Evolutionary conservation across 2,888 invertebrate genomes (phyloP), one percentile per base, ranked within the genome.

Genomic region (Drosophila melanocephala): DNA sequence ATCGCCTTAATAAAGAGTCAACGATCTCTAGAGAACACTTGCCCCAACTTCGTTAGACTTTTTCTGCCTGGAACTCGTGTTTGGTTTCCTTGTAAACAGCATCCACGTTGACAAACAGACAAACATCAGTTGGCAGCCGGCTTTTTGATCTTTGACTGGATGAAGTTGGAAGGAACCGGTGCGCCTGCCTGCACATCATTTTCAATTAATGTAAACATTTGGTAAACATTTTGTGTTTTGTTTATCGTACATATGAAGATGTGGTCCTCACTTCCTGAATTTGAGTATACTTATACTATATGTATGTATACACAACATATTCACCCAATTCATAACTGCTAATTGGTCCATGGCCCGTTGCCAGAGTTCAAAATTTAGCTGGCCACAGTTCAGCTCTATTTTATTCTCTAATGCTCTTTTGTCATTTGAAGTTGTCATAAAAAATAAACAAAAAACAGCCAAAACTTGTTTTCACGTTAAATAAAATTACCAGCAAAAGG

Each of bases 391-490:
- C 79, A 85, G 56, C 58, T 32, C 28, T 30, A 39, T 39, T 59
- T 59, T 42, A 42, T 55, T 59, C 59, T 77, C 73, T 61, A 72
- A 47, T 70, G 69, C 55, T 77, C 52, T 59, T 69, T 62, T 32
- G 58, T 70, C 67, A 66, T 72, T 75, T 73, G 64, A 67, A 75
- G 83, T 80, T 87, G 88, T 72, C 83, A 85, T 84, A 69, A 77
- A 77, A 60, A 51, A 58, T 3, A 28, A 47, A 33, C 32, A 28
- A 44, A 57, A 44, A 58, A 61, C 61, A 65, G 65, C 39, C 35
- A 60, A 80, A 85, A 87, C 86, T 88, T 70, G 90, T 87, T 90
- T 86, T 83, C 90, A 74, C 75, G 79, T 85, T 87, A 90, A 87
- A 87, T 79, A 74, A 87, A 87, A 87, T 87, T 87, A 90, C 88